Evolutionary conservation across 2,113 vertebrate genomes (phyloP).

Genomic region (Butastur rufipennis): DNA sequence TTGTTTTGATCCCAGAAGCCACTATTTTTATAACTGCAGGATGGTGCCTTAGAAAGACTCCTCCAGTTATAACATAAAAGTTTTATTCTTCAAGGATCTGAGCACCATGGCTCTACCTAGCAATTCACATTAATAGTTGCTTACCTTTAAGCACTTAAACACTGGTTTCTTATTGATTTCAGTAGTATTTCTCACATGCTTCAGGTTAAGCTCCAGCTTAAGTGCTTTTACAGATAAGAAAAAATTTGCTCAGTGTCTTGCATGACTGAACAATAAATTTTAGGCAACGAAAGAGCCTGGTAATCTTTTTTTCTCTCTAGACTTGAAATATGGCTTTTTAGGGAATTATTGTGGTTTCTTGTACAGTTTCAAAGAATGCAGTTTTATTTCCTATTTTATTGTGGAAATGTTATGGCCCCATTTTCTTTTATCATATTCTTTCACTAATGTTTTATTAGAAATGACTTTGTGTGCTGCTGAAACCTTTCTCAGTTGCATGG

Average conservation of each 20-base stretch:
- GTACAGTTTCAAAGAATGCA: not conserved
- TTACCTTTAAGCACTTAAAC: constrained; percentile 5
- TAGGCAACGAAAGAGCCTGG: not conserved
- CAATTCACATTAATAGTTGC: not conserved
- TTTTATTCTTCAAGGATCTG: not conserved
- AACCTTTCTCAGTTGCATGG: not conserved
- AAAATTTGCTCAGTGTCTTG: not conserved
- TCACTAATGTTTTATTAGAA: not conserved
- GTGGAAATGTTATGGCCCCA: not conserved
- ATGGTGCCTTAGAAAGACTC: not conserved
- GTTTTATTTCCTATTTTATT: not conserved
- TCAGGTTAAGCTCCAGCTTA: constrained; percentile 11
- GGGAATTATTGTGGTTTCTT: not conserved
- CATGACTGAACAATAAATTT: not conserved
- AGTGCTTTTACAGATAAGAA: constrained; percentile 2
- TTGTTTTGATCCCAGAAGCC: not conserved
- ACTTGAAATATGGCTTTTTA: not conserved
- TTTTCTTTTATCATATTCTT: not conserved
- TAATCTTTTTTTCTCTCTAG: not conserved
- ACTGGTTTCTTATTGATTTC: not conserved
- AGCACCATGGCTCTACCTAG: not conserved
- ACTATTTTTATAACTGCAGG: not conserved
- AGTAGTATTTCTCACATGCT: not conserved
- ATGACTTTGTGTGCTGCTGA: not conserved
- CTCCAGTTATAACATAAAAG: not conserved